Base-by-base conservation (phyloP, 92 coral and sea anemone genomes). In the Epizoanthus ramosus region DNA sequence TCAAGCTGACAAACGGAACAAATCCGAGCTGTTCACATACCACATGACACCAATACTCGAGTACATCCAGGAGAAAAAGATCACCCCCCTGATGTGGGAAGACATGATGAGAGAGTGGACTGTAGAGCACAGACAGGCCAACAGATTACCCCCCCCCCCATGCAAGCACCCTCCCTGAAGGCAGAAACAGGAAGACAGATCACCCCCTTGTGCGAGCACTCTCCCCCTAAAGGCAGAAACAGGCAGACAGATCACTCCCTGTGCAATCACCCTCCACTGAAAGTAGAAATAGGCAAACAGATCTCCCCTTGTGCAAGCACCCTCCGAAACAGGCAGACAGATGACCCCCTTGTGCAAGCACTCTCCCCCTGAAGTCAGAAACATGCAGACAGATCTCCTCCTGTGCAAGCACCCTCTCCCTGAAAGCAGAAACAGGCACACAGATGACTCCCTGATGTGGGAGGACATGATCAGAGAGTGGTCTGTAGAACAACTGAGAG, bases 381-480 rank as follows among this genome's bases (percentile, higher is more conserved):
- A n/a, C n/a, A n/a, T n/a, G n/a, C n/a, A n/a, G n/a, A n/a, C n/a
- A n/a, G n/a, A n/a, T n/a, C n/a, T n/a, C n/a, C n/a, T n/a, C n/a
- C n/a, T n/a, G n/a, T n/a, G n/a, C n/a, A n/a, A n/a, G n/a, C n/a
- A n/a, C n/a, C n/a, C n/a, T n/a, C n/a, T n/a, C n/a, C n/a, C n/a
- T n/a, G n/a, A n/a, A n/a, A 23, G 69, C 69, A 31, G 15, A 70
- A 82, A 6, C 4, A 35, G 39, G 4, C 39, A 35, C 2, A 35
- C 15, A 5, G 6, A 59, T 90, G 23, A 87, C 91, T 0, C 93
- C 99, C 2, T 96, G 63, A 88, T 96, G 92, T 96, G 99, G 99
- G 99, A 96, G 68, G 99, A 96, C 69, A 96, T 96, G 99, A 92
- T 95, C 96, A 90, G 99, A 73, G 72, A 66, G 13, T 96, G 98